These are phyloP conservation scores for Spinus olivaceus DNA, from an alignment of 2,797 vertebrate species.

Conservation along the genomic window DNA sequence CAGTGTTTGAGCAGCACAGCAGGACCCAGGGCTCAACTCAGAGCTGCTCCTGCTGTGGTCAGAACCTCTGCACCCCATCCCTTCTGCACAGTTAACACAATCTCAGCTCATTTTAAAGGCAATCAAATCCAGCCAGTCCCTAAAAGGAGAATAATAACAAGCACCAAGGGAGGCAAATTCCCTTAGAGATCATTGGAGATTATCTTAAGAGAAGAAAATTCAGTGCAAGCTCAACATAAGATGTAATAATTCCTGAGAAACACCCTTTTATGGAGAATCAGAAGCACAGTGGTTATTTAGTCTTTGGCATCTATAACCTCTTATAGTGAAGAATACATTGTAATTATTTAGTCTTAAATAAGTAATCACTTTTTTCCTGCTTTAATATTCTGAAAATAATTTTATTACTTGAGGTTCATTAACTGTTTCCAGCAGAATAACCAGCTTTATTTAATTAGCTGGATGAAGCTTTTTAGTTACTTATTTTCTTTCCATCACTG, in stretches of 20 bases:
- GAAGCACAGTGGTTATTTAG: neutral
- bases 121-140: slow-evolving; percentile 7
- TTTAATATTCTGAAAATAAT: slow-evolving; percentile 69
- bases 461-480: slow-evolving; percentile 58
- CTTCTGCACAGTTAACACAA: neutral
- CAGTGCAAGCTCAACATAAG: neutral
- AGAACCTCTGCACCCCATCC: neutral
- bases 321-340: slow-evolving; percentile 26
- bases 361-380: slow-evolving; percentile 61
- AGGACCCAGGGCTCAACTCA: neutral
- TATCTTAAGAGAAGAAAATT: slow-evolving; percentile 8
- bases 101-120: neutral
- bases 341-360: slow-evolving; percentile 67
- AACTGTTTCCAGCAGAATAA: slow-evolving; percentile 67
- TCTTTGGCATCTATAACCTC: slow-evolving; percentile 30
- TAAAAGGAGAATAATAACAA: slow-evolving; percentile 24
- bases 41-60: neutral
- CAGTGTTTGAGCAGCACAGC: rapidly evolving
- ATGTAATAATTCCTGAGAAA: slow-evolving; percentile 18
- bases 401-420: slow-evolving; percentile 62
- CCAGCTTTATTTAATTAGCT: slow-evolving; percentile 67
- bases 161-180: slow-evolving; percentile 18
- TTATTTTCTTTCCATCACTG: slow-evolving; percentile 61
- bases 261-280: neutral
- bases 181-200: slow-evolving; percentile 24